A percentile compares a stretch with the other conserved stretches of the same genome.
phyloP scores from a whole-genome alignment of 2,113 vertebrate genomes.

The Climacteris rufus region DNA sequence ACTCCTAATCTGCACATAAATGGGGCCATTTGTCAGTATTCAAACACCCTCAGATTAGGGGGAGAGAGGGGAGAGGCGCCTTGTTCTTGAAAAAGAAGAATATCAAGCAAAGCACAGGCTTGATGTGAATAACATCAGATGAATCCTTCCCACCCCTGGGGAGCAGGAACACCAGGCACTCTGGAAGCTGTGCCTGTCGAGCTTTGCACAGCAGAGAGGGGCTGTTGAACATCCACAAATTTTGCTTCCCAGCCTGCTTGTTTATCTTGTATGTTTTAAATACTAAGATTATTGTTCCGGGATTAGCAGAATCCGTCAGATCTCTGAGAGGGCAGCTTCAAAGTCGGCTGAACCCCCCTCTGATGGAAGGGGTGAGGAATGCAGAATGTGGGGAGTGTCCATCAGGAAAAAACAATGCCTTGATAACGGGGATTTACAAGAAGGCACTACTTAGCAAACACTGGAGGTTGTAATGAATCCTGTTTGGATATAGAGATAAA shows the following conservation, averaged over 20 bases:
- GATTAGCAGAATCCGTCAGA: neutral
- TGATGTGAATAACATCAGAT: neutral
- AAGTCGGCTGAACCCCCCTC: neutral
- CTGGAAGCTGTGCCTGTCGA: neutral
- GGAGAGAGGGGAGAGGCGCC: neutral
- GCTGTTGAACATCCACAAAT: neutral
- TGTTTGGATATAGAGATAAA: neutral
- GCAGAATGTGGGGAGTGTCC: accelerated
- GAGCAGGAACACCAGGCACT: neutral
- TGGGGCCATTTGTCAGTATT: neutral
- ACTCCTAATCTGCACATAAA: neutral
- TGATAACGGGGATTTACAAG: neutral
- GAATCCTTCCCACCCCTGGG: neutral
- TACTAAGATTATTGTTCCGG: neutral
- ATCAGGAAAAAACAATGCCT: neutral
- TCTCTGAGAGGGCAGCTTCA: neutral
- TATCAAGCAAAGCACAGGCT: neutral
- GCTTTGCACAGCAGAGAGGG: neutral
- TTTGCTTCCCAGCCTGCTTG: neutral
- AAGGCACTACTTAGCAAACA: neutral
- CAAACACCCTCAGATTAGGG: neutral
- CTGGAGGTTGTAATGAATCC: neutral
- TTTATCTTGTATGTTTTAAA: neutral
- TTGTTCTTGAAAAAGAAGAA: neutral
- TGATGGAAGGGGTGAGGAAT: neutral